These are phyloP conservation scores for Micropterix aruncella DNA, from an alignment of 2,888 invertebrate species.

Conservation along the genomic window DNA sequence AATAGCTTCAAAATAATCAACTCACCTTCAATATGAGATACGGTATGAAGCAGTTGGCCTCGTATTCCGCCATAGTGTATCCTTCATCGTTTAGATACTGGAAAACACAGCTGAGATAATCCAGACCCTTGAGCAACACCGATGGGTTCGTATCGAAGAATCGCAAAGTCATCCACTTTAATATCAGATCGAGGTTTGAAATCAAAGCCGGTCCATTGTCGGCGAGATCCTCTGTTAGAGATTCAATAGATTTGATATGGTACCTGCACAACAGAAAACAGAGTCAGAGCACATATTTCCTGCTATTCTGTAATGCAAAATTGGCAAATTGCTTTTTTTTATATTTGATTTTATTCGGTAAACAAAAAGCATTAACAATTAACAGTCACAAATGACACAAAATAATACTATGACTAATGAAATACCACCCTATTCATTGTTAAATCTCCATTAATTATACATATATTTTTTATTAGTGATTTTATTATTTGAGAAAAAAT, in stretches of 20 bases:
- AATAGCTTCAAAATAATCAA: no score
- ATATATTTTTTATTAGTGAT: no score
- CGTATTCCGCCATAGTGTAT: constrained; percentile 80
- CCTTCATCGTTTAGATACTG: constrained; percentile 62
- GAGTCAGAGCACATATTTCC: no score
- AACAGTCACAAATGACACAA: no score
- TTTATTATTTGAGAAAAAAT: no score
- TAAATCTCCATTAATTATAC: no score
- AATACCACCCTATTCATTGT: no score
- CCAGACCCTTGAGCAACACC: constrained; percentile 88
- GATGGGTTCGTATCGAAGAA: constrained; percentile 99
- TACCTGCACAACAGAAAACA: constrained; percentile 51
- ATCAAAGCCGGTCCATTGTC: constrained; percentile 69
- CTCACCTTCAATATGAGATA: constrained; percentile 82
- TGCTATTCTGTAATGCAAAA: neutral
- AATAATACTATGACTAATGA: neutral
- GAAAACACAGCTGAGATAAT: constrained; percentile 78
- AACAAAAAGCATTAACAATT: no score
- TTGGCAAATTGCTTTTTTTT: no score
- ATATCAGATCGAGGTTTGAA: constrained; percentile 84
- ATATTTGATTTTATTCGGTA: neutral
- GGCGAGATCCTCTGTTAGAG: constrained; percentile 69
- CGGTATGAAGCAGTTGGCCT: constrained; percentile 88
- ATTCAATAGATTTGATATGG: constrained; percentile 91
- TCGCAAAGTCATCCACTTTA: constrained; percentile 91